These are phyloP conservation scores for Cottoperca gobio DNA, from an alignment of 2,797 vertebrate genomes.

Conservation along the genomic window DNA sequence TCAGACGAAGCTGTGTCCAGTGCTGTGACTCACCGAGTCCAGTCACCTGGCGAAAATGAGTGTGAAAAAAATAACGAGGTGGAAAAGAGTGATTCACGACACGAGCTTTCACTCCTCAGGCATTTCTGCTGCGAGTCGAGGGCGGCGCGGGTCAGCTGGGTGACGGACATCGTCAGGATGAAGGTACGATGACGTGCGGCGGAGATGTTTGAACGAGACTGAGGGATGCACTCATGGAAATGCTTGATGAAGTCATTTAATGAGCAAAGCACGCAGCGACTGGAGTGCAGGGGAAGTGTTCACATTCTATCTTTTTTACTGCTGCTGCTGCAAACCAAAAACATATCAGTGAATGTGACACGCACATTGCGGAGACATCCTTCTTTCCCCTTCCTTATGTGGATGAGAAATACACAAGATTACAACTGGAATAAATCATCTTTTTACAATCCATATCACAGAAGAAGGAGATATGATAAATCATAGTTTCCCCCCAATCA, in stretches of 20 bases:
- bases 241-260: conserved; percentile 24
- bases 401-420: conserved; percentile 45
- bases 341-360: conserved; percentile 28
- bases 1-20: conserved; percentile 10
- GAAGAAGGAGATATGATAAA: conserved; percentile 56
- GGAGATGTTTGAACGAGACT: not conserved
- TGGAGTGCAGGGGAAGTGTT: conserved; percentile 6
- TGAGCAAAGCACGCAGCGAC: not conserved
- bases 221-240: not conserved
- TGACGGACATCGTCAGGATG: conserved; percentile 89
- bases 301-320: not conserved
- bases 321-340: conserved; percentile 20
- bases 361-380: not conserved
- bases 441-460: conserved; percentile 47
- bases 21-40: conserved; percentile 1
- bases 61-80: conserved; percentile 31
- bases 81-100: conserved; percentile 33
- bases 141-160: conserved; percentile 90
- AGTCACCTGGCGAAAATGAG: conserved; percentile 39
- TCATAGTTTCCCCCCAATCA: conserved; percentile 49
- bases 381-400: conserved; percentile 7
- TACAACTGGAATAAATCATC: conserved; percentile 44
- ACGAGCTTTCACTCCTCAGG: conserved; percentile 80
- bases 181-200: conserved; percentile 85
- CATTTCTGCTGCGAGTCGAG: conserved; percentile 92